Evolutionary conservation across 2,113 vertebrate species (phyloP).

Genomic region (Mola mola): DNA sequence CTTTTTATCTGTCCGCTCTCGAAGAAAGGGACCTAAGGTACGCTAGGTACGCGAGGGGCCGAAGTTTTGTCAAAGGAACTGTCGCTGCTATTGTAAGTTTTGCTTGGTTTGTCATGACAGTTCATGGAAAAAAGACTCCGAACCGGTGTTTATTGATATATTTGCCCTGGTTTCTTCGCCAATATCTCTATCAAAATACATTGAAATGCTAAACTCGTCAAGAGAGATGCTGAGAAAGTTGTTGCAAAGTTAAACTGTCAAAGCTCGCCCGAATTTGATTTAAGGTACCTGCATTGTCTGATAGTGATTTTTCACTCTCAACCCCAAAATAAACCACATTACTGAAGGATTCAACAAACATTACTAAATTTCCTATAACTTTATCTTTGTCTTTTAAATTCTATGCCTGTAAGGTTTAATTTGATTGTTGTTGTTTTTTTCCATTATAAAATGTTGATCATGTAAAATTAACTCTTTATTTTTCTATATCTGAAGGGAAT

Average conservation of each 20-base stretch:
- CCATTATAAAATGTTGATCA: no score
- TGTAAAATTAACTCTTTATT: no score
- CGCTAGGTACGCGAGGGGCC: neutral
- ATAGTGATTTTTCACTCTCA: no score
- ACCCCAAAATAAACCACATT: no score
- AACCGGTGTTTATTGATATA: neutral
- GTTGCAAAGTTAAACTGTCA: neutral
- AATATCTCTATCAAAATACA: neutral
- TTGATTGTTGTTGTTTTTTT: no score
- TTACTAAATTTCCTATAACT: no score
- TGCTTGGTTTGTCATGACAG: conserved; percentile 17
- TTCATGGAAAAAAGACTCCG: neutral
- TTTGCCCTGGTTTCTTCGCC: neutral
- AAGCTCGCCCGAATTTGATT: no score
- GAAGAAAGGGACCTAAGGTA: neutral
- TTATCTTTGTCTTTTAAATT: no score
- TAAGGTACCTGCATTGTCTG: neutral
- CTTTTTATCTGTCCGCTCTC: neutral
- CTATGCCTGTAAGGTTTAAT: no score
- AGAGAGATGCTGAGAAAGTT: neutral
- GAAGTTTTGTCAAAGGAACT: conserved; percentile 34
- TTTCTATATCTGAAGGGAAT: no score
- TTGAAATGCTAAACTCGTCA: no score
- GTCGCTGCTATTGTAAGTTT: conserved; percentile 5
- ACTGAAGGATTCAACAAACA: no score